Evolutionary conservation across 2,113 vertebrate species (phyloP).

Genomic region (Saccopteryx leptura): DNA sequence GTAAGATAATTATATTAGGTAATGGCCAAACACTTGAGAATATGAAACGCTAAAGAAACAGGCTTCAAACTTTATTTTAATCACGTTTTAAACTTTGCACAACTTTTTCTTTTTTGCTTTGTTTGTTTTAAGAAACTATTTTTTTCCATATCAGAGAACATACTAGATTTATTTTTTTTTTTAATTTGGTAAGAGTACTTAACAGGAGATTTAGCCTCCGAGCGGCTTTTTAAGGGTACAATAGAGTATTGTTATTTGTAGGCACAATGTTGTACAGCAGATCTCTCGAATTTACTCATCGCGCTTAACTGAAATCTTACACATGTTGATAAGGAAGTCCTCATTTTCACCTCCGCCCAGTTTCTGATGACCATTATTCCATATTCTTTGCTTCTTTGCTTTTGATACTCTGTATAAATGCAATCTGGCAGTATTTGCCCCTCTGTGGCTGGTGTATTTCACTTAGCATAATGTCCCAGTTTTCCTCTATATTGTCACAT

Average conservation of each 20-base stretch:
- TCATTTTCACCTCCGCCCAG: no score
- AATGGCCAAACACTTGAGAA: background rate
- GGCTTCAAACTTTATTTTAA: background rate
- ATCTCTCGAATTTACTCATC: background rate
- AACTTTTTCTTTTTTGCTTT: background rate
- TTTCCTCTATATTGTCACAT: background rate
- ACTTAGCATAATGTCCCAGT: background rate
- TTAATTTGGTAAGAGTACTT: background rate
- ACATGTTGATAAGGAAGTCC: background rate
- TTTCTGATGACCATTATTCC: background rate
- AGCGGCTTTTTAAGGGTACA: background rate
- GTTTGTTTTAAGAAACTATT: background rate
- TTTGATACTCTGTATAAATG: background rate
- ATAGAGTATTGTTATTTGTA: accelerated
- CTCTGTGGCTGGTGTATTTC: background rate
- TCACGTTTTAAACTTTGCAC: background rate
- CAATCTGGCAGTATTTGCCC: no score
- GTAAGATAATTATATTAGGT: background rate
- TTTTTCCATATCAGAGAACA: background rate
- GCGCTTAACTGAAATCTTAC: background rate
- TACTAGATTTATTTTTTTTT: background rate
- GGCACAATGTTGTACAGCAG: no score
- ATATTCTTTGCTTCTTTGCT: background rate
- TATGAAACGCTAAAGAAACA: background rate
- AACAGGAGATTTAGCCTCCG: background rate